A percentile compares a stretch with the other conserved stretches of the same genome.
Evolutionary conservation across 2,888 invertebrate genomes (phyloP).

Genomic region (Chrysolina haemoptera): DNA sequence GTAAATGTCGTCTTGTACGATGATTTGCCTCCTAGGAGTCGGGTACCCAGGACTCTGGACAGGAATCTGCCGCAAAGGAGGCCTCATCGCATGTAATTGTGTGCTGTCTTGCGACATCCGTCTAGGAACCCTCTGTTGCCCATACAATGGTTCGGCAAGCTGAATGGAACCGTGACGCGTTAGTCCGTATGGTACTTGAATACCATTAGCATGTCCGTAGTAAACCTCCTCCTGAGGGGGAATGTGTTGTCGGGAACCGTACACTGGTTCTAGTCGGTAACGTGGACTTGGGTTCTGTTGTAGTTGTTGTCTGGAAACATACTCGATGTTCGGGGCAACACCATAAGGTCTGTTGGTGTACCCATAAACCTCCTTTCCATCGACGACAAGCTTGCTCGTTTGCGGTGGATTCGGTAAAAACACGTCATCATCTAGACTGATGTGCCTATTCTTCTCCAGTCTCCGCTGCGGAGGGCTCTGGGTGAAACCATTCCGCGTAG

Average conservation of each 20-base stretch:
- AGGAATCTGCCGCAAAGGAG: constrained; percentile 8
- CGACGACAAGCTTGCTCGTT: constrained; percentile 31
- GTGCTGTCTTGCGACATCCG: constrained; percentile 49
- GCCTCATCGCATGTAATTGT: constrained; percentile 1
- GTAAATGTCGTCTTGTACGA: constrained; percentile 55
- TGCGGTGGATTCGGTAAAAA: constrained; percentile 58
- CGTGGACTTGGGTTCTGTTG: constrained; percentile 40
- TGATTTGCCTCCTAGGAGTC: constrained; percentile 52
- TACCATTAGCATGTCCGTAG: constrained; percentile 46
- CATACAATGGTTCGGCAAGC: constrained; percentile 55
- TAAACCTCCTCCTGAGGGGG: constrained; percentile 39
- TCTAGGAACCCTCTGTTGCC: constrained; percentile 45
- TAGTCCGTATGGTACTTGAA: constrained; percentile 38
- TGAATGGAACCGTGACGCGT: constrained; percentile 55
- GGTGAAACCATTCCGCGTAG: constrained; percentile 70
- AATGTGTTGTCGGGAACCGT: constrained; percentile 22
- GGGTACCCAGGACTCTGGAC: constrained; percentile 23
- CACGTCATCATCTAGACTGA: constrained; percentile 63
- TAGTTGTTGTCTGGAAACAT: constrained; percentile 42
- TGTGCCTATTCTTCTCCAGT: constrained; percentile 54
- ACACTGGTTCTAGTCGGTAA: constrained; percentile 31
- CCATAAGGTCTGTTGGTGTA: constrained; percentile 41
- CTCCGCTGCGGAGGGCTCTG: constrained; percentile 67
- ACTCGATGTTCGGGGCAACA: constrained; percentile 31
- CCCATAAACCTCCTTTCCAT: constrained; percentile 44